Evolutionary conservation across 2,113 vertebrate species (phyloP).

Genomic region (Dipodomys ordii): DNA sequence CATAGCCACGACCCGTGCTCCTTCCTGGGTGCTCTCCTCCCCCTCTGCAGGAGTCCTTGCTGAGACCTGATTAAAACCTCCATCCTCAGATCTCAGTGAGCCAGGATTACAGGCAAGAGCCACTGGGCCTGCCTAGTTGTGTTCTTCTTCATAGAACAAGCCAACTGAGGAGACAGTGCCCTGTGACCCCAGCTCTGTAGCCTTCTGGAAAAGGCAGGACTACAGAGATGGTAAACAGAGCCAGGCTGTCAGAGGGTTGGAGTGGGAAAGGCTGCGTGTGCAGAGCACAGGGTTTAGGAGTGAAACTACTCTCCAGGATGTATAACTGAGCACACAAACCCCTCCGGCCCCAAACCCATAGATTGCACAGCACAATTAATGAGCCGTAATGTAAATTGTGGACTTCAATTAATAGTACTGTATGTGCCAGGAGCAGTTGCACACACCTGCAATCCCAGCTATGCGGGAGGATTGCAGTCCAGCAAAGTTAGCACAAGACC

Average conservation of each 20-base stretch:
- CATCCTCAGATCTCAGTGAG: too few relatives aligned
- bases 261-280: not conserved
- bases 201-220: not conserved
- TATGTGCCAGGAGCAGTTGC: too few relatives aligned
- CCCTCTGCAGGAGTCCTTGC: not conserved
- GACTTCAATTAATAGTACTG: not conserved
- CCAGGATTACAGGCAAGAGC: too few relatives aligned
- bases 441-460: too few relatives aligned
- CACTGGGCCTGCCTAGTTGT: too few relatives aligned
- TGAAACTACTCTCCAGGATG: not conserved
- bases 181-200: not conserved
- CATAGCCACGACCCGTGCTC: not conserved
- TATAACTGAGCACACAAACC: accelerated
- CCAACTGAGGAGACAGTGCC: accelerated
- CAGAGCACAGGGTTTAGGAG: not conserved
- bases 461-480: too few relatives aligned
- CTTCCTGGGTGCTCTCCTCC: accelerated
- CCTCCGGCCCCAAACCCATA: not conserved
- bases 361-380: not conserved
- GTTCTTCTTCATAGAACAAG: not conserved
- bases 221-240: not conserved
- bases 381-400: not conserved
- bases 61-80: not conserved
- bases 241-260: not conserved
- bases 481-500: too few relatives aligned